Evolutionary conservation across 2,797 vertebrate genomes (phyloP).

Genomic region (Falco concolor): DNA sequence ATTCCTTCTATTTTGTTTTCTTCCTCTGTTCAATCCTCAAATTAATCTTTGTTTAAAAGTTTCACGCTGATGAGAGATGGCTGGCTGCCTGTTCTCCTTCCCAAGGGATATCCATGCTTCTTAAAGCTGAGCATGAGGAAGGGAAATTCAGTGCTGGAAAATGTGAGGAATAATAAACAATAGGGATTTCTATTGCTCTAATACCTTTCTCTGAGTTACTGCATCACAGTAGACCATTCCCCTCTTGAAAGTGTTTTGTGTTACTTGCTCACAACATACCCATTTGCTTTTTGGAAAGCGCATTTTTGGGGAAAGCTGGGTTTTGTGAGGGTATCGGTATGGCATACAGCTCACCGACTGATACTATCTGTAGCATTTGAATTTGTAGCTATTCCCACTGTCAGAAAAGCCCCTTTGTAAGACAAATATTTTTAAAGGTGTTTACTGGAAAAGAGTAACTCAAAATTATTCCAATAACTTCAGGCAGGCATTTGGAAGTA

Average conservation of each 20-base stretch:
- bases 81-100: not conserved
- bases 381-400: not conserved
- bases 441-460: not conserved
- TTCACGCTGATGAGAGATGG: not conserved
- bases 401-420: not conserved
- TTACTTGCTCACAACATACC: not conserved
- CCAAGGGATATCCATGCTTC: not conserved
- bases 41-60: not conserved
- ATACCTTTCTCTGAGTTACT: not conserved
- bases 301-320: not conserved
- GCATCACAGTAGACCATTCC: not conserved
- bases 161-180: not conserved
- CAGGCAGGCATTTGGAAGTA: not conserved
- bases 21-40: not conserved
- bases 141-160: not conserved
- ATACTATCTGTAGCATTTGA: not conserved
- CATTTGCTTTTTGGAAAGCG: not conserved
- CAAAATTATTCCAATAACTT: not conserved
- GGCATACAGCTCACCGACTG: fast-evolving
- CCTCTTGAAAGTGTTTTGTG: not conserved
- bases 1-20: not conserved
- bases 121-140: not conserved
- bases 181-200: not conserved
- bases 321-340: fast-evolving
- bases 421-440: not conserved